Conservation (phyloP, 1,140 invertebrate species). For the Trissolcus basalis region DNA sequence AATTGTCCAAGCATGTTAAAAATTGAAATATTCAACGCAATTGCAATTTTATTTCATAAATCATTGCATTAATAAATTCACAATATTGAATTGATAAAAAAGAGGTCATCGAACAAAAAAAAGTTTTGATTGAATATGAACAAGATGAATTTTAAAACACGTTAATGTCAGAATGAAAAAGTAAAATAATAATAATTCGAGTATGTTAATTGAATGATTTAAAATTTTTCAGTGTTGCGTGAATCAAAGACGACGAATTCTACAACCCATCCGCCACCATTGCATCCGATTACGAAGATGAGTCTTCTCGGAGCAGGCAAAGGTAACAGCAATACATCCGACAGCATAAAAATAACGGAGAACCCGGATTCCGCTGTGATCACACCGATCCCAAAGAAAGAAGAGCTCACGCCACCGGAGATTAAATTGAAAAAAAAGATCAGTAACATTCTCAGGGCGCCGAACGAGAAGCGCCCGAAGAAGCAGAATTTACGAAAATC, state of each 20-base stretch:
- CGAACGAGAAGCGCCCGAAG: constrained; percentile 68
- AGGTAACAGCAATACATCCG: constrained; percentile 63
- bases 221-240: constrained; percentile 67
- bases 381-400: constrained; percentile 72
- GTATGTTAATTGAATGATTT: not conserved
- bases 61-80: too few species aligned
- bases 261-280: constrained; percentile 69
- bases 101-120: too few species aligned
- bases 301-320: constrained; percentile 65
- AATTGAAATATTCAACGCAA: too few species aligned
- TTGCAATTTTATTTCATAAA: too few species aligned
- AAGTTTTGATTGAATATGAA: too few species aligned
- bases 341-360: constrained; percentile 74
- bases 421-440: constrained; percentile 70
- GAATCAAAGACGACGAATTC: constrained; percentile 72
- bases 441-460: constrained; percentile 70
- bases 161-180: too few species aligned
- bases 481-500: constrained; percentile 69
- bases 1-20: too few species aligned
- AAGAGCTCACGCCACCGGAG: constrained; percentile 63
- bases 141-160: too few species aligned
- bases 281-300: constrained; percentile 74
- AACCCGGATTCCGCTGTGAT: constrained; percentile 74
- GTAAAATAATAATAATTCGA: too few species aligned
- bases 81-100: too few species aligned